Evolutionary conservation across 37 sponge, comb jelly and placozoan species (phyloP).

Genomic region (Hormiphora californensis): DNA sequence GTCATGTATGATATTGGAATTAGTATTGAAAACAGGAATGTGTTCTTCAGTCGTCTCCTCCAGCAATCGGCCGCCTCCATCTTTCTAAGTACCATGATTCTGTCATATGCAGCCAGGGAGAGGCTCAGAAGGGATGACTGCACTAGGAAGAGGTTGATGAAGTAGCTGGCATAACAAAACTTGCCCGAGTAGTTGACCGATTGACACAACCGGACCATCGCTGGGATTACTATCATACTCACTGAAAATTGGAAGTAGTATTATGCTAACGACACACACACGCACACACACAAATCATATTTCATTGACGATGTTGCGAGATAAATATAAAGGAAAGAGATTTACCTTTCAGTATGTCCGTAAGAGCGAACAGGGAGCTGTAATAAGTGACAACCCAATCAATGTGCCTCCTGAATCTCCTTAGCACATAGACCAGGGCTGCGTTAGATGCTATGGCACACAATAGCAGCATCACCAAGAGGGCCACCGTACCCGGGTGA

Average conservation of each 20-base stretch:
- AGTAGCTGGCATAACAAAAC: constrained; percentile 1
- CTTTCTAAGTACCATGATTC: background rate
- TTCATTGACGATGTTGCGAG: too few species aligned
- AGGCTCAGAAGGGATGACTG: background rate
- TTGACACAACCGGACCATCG: too few species aligned
- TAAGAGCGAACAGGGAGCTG: background rate
- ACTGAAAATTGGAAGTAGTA: too few species aligned
- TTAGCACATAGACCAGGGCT: background rate
- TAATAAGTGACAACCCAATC: background rate
- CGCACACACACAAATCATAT: too few species aligned
- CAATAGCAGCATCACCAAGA: background rate
- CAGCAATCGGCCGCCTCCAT: background rate
- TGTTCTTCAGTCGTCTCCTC: background rate
- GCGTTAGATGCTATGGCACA: background rate
- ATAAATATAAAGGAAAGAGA: too few species aligned
- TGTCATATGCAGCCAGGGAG: background rate
- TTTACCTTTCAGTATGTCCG: background rate
- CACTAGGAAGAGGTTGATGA: background rate
- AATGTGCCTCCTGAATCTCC: background rate
- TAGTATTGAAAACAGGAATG: background rate
- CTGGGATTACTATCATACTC: too few species aligned
- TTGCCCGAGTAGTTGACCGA: too few species aligned
- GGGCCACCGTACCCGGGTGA: too few species aligned
- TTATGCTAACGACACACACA: too few species aligned
- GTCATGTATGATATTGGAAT: background rate